Evolutionary conservation across 1,140 invertebrate genomes (phyloP).

Genomic region (Drosophila mayri): DNA sequence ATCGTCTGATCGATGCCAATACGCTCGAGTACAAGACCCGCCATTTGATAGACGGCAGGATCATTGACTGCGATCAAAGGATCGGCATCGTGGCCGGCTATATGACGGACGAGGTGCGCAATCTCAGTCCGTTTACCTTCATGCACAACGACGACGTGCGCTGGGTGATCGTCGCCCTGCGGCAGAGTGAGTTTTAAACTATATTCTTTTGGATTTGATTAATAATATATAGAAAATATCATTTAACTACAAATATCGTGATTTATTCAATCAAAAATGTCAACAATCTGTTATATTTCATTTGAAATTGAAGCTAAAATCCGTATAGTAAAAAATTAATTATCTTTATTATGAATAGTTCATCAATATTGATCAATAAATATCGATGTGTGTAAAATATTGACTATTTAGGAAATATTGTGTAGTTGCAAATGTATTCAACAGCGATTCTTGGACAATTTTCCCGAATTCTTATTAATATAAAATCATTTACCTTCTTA

Average conservation of each 20-base stretch:
- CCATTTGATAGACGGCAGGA: conserved; percentile 93
- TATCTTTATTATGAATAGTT: too few relatives aligned
- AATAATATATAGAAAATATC: neutral
- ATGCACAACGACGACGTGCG: conserved; percentile 94
- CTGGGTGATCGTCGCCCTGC: conserved; percentile 92
- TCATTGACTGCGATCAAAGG: conserved; percentile 93
- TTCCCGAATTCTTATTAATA: neutral
- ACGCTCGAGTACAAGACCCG: conserved; percentile 94
- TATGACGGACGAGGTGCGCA: conserved; percentile 92
- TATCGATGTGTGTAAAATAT: too few relatives aligned
- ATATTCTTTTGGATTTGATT: neutral
- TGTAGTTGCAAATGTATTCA: too few relatives aligned
- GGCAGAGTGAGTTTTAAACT: conserved; percentile 90
- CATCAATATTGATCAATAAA: too few relatives aligned
- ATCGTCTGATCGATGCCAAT: conserved; percentile 90
- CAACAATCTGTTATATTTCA: too few relatives aligned
- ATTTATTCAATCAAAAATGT: too few relatives aligned
- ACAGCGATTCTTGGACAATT: too few relatives aligned
- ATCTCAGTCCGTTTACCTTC: conserved; percentile 92
- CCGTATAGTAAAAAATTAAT: too few relatives aligned
- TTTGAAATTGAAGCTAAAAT: too few relatives aligned
- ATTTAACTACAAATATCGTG: neutral
- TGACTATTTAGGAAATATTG: too few relatives aligned
- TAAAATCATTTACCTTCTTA: neutral
- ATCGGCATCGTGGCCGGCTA: conserved; percentile 94